phyloP scores from a whole-genome alignment of 2,797 vertebrate genomes.

The Phoeniculus purpureus region DNA sequence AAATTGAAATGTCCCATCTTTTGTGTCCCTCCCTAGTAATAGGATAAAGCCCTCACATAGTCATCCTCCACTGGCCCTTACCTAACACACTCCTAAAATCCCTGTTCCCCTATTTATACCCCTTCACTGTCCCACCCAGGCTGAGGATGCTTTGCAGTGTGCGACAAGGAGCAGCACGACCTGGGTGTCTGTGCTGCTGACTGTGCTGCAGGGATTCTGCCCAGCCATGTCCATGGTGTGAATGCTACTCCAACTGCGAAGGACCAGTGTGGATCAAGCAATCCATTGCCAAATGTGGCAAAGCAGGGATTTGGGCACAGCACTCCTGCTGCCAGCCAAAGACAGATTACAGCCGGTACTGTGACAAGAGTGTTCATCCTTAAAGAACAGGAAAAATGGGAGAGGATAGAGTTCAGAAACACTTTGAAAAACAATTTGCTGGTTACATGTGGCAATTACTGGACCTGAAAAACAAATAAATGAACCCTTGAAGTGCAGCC shows the following conservation, averaged over 20 bases:
- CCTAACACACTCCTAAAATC: neutral
- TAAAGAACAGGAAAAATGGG: neutral
- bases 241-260: neutral
- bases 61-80: neutral
- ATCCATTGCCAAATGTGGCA: neutral
- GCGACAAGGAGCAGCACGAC: neutral
- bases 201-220: neutral
- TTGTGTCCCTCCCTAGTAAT: neutral
- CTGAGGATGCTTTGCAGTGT: neutral
- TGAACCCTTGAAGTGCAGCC: neutral
- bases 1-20: neutral
- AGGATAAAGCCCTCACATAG: neutral
- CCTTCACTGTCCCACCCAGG: neutral
- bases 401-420: neutral
- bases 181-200: accelerated
- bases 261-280: accelerated
- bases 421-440: neutral
- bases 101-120: accelerated
- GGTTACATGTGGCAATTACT: slow-evolving; percentile 10
- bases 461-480: slow-evolving; percentile 29
- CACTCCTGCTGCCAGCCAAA: neutral
- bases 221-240: accelerated
- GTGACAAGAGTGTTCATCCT: neutral
- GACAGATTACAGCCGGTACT: neutral
- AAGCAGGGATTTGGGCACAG: neutral